Conservation (phyloP, 2,113 vertebrate species). For the Anolis carolinensis region DNA sequence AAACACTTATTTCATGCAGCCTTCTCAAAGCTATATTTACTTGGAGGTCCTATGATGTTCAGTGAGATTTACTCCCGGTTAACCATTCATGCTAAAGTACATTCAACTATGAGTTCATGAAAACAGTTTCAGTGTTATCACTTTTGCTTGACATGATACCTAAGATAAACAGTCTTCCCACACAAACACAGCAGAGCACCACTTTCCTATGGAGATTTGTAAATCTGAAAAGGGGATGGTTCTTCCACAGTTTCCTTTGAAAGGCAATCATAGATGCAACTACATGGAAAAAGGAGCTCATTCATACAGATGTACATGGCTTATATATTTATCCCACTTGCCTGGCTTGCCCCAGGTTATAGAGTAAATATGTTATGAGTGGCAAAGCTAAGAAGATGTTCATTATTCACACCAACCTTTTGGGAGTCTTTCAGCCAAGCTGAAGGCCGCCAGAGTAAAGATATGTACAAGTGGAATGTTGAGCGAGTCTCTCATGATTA, state of each 20-base stretch:
- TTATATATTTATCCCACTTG: accelerated
- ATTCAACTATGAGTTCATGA: neutral
- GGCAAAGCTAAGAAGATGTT: conserved; percentile 49
- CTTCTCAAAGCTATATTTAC: neutral
- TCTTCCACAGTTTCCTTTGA: conserved; percentile 7
- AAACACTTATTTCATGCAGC: neutral
- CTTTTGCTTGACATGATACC: conserved; percentile 24
- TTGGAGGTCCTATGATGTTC: neutral
- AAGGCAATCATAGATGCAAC: neutral
- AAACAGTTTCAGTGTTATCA: neutral
- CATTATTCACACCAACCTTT: conserved; percentile 83
- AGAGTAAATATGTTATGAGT: conserved; percentile 14
- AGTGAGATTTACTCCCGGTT: neutral
- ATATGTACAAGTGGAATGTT: conserved; percentile 78
- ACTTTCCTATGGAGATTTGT: neutral
- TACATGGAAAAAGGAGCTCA: neutral
- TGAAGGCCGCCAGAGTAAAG: conserved; percentile 78
- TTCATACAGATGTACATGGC: neutral
- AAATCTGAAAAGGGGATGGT: conserved; percentile 14
- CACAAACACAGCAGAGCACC: neutral
- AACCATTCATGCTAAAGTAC: neutral
- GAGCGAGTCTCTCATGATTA: conserved; percentile 83
- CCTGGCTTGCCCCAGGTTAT: neutral
- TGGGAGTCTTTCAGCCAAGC: conserved; percentile 77
- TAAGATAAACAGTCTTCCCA: conserved; percentile 12